A percentile compares a stretch with the other conserved stretches of the same genome.
phyloP scores from a whole-genome alignment of 2,888 invertebrate genomes.

The Drosophila putrida region DNA sequence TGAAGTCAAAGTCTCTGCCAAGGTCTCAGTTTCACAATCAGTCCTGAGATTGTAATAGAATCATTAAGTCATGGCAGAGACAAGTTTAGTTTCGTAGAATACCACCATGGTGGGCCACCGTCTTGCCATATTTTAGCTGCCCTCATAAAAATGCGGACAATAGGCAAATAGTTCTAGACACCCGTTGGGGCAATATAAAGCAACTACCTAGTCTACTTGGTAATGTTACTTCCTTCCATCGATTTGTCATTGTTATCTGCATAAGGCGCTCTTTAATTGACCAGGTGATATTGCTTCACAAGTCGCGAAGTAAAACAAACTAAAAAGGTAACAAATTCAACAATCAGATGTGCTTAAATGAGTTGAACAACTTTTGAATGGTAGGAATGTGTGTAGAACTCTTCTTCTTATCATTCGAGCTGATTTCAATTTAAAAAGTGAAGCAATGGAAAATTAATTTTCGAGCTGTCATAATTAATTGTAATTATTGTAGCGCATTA shows the following conservation, averaged over 20 bases:
- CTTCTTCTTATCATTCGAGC: not conserved
- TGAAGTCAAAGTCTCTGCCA: not conserved
- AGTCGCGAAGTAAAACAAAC: conserved; percentile 2
- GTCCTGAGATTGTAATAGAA: conserved; percentile 62
- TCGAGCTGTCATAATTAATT: too few species aligned
- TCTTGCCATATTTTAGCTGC: conserved; percentile 20
- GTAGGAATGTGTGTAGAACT: not conserved
- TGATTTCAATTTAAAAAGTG: too few species aligned
- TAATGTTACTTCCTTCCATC: not conserved
- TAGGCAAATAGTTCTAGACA: conserved; percentile 70
- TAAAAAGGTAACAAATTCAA: conserved; percentile 23
- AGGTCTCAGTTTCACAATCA: conserved; percentile 17
- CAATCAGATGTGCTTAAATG: conserved; percentile 4
- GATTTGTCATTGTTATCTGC: conserved; percentile 57
- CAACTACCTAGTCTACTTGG: conserved; percentile 29
- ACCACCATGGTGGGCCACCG: conserved; percentile 54
- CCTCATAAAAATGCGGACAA: conserved; percentile 28
- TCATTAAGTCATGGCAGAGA: conserved; percentile 58
- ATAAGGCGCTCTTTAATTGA: conserved; percentile 72
- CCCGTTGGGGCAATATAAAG: conserved; percentile 39
- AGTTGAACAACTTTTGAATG: conserved; percentile 8
- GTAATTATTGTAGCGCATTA: too few species aligned
- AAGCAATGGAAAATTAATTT: too few species aligned
- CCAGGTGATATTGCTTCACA: conserved; percentile 26
- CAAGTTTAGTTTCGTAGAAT: conserved; percentile 57